Evolutionary conservation across 2,113 vertebrate species (phyloP).

Genomic region (Mesembrinibis cayennensis): DNA sequence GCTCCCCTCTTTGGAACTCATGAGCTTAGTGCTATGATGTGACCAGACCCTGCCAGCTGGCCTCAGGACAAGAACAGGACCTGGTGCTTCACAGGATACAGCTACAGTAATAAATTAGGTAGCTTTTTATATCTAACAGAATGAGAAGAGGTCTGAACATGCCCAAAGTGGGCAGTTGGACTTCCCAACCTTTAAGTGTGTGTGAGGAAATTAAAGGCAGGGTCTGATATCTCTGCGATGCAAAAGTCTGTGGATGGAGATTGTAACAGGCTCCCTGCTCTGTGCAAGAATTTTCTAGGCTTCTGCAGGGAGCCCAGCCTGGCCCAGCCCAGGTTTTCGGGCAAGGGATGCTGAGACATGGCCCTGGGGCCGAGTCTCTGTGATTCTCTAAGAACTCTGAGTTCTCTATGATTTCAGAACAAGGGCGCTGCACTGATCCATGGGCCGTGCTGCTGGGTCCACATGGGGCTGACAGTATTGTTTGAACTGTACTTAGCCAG

Average conservation of each 20-base stretch:
- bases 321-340: background rate
- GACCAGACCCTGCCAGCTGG: background rate
- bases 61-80: background rate
- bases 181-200: background rate
- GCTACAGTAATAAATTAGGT: background rate
- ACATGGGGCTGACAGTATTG: background rate
- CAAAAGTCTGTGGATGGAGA: background rate
- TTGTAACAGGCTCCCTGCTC: background rate
- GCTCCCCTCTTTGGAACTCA: background rate
- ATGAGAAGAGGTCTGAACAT: background rate
- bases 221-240: fast-evolving
- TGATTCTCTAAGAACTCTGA: no score
- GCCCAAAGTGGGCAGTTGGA: background rate
- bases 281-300: background rate
- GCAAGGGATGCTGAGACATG: background rate
- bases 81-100: background rate
- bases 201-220: background rate
- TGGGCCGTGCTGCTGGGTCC: background rate
- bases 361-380: background rate
- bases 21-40: background rate
- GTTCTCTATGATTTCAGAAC: background rate
- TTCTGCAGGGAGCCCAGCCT: background rate
- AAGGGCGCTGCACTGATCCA: background rate
- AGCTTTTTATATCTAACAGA: background rate
- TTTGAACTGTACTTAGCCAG: background rate